Evolutionary conservation across 35 echinoderm and acorn worm genomes (phyloP).

Genomic region (Heliocidaris erythrogramma): DNA sequence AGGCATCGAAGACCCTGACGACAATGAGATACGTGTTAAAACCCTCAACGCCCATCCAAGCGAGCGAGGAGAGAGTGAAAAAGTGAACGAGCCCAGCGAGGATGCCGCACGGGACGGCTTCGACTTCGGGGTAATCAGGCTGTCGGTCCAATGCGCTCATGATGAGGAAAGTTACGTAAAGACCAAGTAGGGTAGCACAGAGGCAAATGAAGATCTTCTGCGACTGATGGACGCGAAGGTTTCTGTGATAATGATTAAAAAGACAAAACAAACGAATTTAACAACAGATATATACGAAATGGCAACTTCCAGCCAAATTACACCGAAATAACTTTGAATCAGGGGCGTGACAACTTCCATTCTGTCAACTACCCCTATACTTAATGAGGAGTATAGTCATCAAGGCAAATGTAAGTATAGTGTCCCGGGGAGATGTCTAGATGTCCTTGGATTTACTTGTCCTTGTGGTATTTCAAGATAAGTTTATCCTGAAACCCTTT

Average conservation of each 20-base stretch:
- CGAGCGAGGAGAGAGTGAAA: constrained; percentile 61
- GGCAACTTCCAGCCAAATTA: not conserved
- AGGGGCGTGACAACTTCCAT: not conserved
- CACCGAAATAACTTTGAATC: not conserved
- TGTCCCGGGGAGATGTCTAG: too few species aligned
- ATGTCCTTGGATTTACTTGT: too few species aligned
- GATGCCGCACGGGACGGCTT: constrained; percentile 14
- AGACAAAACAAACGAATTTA: not conserved
- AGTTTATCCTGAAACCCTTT: too few species aligned
- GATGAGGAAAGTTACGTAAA: constrained; percentile 52
- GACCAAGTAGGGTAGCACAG: constrained; percentile 33
- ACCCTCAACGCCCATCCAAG: constrained; percentile 77
- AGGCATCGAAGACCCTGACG: constrained; percentile 66
- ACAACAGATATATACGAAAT: too few species aligned
- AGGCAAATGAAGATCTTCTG: constrained; percentile 45
- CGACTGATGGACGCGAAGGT: not conserved
- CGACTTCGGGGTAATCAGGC: not conserved
- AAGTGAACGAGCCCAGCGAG: constrained; percentile 68
- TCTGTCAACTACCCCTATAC: too few species aligned
- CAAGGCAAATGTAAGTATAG: too few species aligned
- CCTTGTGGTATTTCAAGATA: too few species aligned
- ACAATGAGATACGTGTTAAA: constrained; percentile 65
- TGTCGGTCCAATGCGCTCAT: constrained; percentile 24
- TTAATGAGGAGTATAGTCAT: too few species aligned
- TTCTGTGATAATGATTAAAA: not conserved